These are phyloP conservation scores for Myrmecobius fasciatus DNA, from an alignment of 2,113 vertebrate genomes.

Conservation along the genomic window DNA sequence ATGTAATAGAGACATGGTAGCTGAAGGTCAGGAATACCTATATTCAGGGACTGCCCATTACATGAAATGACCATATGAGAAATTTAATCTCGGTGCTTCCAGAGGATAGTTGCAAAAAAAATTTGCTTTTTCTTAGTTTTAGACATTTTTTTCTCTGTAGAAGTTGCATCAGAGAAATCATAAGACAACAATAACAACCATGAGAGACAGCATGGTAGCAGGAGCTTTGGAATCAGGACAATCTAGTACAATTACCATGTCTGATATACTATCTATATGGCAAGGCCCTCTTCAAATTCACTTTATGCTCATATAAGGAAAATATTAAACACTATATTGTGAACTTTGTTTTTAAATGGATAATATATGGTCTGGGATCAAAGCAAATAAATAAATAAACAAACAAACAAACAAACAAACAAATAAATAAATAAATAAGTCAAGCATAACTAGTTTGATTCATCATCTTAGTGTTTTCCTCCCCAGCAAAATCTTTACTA, in stretches of 20 bases:
- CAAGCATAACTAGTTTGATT: background rate
- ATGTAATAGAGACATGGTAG: background rate
- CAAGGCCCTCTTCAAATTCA: background rate
- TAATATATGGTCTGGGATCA: background rate
- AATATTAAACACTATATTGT: background rate
- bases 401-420: too few species aligned
- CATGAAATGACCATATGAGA: background rate
- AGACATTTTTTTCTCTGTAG: background rate
- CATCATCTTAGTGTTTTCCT: background rate
- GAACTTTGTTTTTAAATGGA: background rate
- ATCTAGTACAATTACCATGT: background rate
- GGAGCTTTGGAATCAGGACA: background rate
- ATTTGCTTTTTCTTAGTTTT: background rate
- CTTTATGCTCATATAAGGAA: background rate
- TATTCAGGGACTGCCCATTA: background rate
- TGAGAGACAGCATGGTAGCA: background rate
- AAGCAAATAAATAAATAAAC: background rate
- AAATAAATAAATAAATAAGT: conserved; percentile 5
- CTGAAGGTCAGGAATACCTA: background rate
- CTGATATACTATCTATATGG: background rate
- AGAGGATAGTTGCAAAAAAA: background rate
- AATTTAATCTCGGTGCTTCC: background rate
- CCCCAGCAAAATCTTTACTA: conserved; percentile 22
- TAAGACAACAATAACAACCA: too few species aligned
- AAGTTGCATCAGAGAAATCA: background rate